phyloP scores from a whole-genome alignment of 1,140 invertebrate genomes.

The Leucophenga varia region DNA sequence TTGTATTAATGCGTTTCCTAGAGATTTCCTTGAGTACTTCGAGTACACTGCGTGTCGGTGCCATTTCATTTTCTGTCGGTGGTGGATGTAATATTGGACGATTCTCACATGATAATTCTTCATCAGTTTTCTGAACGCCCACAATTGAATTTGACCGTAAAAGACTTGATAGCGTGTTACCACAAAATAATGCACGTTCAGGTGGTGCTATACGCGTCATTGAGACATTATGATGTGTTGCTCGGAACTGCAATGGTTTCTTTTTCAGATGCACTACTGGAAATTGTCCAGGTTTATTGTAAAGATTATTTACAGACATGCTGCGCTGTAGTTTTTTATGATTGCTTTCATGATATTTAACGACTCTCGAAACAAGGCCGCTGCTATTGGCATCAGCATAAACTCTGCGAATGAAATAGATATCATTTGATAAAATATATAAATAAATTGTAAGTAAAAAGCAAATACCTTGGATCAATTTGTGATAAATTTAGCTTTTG shows the following conservation, averaged over 20 bases:
- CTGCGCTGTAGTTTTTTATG: constrained; percentile 36
- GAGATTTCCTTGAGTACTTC: constrained; percentile 60
- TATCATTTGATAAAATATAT: not conserved
- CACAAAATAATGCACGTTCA: constrained; percentile 37
- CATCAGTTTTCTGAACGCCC: constrained; percentile 33
- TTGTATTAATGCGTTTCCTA: constrained; percentile 58
- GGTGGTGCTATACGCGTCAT: constrained; percentile 56
- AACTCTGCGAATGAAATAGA: constrained; percentile 20
- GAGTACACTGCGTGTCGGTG: constrained; percentile 57
- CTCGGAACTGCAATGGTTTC: constrained; percentile 38
- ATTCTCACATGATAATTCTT: constrained; percentile 43
- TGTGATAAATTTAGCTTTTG: constrained; percentile 41
- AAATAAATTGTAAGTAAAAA: not conserved
- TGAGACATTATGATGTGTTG: constrained; percentile 36
- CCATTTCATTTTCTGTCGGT: constrained; percentile 42
- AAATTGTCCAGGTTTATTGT: constrained; percentile 48
- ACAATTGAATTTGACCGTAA: constrained; percentile 45
- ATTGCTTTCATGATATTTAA: constrained; percentile 53
- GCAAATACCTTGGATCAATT: constrained; percentile 41
- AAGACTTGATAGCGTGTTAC: constrained; percentile 41
- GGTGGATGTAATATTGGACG: constrained; percentile 46
- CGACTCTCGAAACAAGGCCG: constrained; percentile 55
- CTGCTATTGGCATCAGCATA: constrained; percentile 58
- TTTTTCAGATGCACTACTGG: constrained; percentile 44
- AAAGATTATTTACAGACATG: constrained; percentile 41